Evolutionary conservation across 2,113 vertebrate genomes (phyloP).

Genomic region (Platycercus adscitus): DNA sequence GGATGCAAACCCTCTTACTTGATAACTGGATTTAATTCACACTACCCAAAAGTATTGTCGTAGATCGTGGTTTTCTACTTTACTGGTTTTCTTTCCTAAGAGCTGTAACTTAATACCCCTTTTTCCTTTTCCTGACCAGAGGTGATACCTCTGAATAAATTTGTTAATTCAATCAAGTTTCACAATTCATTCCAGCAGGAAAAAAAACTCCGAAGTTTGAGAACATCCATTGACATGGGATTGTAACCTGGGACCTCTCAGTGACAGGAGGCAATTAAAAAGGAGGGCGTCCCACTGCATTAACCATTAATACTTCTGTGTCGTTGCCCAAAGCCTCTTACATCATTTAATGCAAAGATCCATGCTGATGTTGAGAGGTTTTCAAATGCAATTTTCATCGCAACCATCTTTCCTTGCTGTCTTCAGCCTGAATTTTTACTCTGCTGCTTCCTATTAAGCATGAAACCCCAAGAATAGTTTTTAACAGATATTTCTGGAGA

Average conservation of each 20-base stretch:
- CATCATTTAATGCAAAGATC: constrained; percentile 15
- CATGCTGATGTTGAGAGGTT: constrained; percentile 15
- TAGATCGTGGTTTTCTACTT: not conserved
- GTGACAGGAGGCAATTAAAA: constrained; percentile 37
- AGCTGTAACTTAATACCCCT: not conserved
- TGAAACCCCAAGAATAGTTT: not conserved
- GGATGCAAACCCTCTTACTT: not conserved
- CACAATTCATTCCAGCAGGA: not conserved
- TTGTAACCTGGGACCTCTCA: not conserved
- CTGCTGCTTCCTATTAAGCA: not conserved
- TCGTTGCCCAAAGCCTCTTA: not conserved
- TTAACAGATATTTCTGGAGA: not conserved
- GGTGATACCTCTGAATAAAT: not conserved
- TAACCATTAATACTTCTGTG: constrained; percentile 14
- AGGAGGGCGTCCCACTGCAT: not conserved
- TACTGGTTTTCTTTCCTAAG: not conserved
- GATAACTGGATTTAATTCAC: not conserved
- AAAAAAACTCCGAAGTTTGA: not conserved
- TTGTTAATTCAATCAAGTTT: not conserved
- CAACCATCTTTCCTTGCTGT: not conserved
- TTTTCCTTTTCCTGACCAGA: not conserved
- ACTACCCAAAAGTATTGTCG: not conserved
- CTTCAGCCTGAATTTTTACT: constrained; percentile 15
- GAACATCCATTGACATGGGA: not conserved
- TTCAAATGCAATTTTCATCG: constrained; percentile 61